Conservation (phyloP, 2,113 vertebrate species). For the Tympanuchus pallidicinctus region DNA sequence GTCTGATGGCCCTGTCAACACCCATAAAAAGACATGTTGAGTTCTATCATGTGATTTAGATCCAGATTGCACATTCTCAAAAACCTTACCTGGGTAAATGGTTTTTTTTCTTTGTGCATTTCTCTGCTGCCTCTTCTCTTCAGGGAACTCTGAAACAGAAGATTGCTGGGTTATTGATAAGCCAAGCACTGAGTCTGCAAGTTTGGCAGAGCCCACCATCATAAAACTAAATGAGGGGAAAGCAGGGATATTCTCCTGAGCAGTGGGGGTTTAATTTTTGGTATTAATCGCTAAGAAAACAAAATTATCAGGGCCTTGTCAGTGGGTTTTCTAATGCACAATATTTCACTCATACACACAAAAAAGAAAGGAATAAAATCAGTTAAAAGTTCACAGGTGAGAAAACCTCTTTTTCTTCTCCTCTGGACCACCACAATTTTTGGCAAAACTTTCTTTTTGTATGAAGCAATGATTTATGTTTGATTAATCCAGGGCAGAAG, state of each 20-base stretch:
- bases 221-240: not conserved
- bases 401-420: not conserved
- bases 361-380: not conserved
- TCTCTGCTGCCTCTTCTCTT: conserved; percentile 94
- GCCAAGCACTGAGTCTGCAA: not conserved
- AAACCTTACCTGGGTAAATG: conserved; percentile 86
- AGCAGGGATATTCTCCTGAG: not conserved
- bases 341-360: not conserved
- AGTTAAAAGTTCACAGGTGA: not conserved
- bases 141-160: conserved; percentile 86
- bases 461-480: conserved; percentile 23
- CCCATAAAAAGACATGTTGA: not conserved
- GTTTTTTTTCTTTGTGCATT: conserved; percentile 93
- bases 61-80: not conserved
- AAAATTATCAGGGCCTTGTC: not conserved
- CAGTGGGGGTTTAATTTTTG: not conserved
- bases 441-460: conserved; percentile 30
- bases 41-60: not conserved
- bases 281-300: not conserved
- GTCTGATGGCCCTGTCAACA: not conserved
- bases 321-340: not conserved
- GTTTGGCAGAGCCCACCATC: not conserved
- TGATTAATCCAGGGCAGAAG: conserved; percentile 39
- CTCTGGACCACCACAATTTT: not conserved
- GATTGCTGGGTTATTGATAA: conserved; percentile 26